Base-by-base conservation (phyloP, 1,140 invertebrate species). In the Halesus radiatus region DNA sequence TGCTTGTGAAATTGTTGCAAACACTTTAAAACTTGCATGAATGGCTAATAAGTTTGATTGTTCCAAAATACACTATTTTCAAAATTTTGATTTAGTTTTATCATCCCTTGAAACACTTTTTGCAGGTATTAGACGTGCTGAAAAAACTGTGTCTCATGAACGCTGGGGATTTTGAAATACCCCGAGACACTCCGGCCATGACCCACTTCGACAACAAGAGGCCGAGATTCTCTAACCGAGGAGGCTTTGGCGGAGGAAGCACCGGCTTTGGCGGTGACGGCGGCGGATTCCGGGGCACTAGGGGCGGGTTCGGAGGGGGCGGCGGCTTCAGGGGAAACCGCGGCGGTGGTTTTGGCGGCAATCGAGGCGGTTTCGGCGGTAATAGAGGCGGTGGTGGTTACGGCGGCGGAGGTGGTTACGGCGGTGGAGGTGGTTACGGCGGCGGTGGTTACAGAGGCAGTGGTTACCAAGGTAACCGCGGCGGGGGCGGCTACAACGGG, bases 91-190 rank as follows among this genome's bases (percentile, higher is more conserved):
- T 3, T 29, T 29, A 29, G 2, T 3, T 3, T 2, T 29, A 29
- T 29, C 26, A 29, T 5, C 26, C 26, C 2, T 5, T 5, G 26
- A 5, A 29, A 29, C 5, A 3, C 5, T 56, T 18, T 56, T 86
- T 86, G 13, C 84, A 93, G 92, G 89, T 94, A 1, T 84, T 95
- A 13, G 84, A 86, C 10, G 91, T 94, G 7, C 90, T 96, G 1
- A 92, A 91, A 83, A 88, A 91, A 22, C 85, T 97, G 0, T 96
- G 95, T 84, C 89, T 91, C 22, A 90, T 95, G 85, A 92, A 94
- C 83, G 92, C 95, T 1, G 94, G 95, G 1, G 92, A 95, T 84
- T 92, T 90, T 83, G 90, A 91, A 72, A 91, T 96, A 83, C 89
- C 92, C 3, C 92, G 92, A 3, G 87, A 91, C 1, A 81, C 84